Evolutionary conservation across 2,888 invertebrate genomes (phyloP).

Genomic region (Aquatica leii): DNA sequence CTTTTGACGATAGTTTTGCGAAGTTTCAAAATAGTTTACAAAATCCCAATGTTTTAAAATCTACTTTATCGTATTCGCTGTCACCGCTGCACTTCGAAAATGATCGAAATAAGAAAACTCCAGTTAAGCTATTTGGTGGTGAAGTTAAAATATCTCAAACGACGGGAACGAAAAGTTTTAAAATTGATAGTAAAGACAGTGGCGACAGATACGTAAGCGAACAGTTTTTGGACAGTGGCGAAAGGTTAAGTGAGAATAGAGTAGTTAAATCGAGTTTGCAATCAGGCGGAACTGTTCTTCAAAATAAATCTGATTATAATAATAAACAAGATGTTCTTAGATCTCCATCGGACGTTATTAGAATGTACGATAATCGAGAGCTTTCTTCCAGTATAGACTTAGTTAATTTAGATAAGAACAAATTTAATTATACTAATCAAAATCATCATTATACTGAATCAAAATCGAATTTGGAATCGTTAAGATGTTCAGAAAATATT

Average conservation of each 20-base stretch:
- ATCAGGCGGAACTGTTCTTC: conserved; percentile 79
- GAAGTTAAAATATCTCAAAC: conserved; percentile 79
- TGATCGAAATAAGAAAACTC: conserved; percentile 53
- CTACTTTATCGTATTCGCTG: conserved; percentile 48
- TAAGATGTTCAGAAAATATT: background rate
- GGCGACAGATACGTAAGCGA: conserved; percentile 47
- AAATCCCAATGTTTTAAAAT: conserved; percentile 33
- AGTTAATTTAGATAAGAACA: conserved; percentile 45
- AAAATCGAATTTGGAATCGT: conserved; percentile 1
- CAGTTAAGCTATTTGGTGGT: conserved; percentile 77
- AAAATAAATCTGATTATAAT: conserved; percentile 54
- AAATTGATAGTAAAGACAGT: conserved; percentile 54
- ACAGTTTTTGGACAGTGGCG: conserved; percentile 49
- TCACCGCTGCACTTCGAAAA: conserved; percentile 50
- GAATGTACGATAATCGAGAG: conserved; percentile 54
- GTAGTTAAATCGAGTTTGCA: conserved; percentile 84
- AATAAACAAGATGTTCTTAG: conserved; percentile 43
- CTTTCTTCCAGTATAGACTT: conserved; percentile 53
- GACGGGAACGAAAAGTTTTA: conserved; percentile 69
- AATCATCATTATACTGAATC: conserved; percentile 14
- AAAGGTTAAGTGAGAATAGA: conserved; percentile 62
- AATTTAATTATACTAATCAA: conserved; percentile 38
- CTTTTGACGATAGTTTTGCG: conserved; percentile 56
- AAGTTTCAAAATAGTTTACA: conserved; percentile 37
- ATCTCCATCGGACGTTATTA: conserved; percentile 51